A percentile compares a stretch with the other conserved stretches of the same genome.
Conservation (phyloP, 2,797 vertebrate species). For the Eospalax fontanierii region DNA sequence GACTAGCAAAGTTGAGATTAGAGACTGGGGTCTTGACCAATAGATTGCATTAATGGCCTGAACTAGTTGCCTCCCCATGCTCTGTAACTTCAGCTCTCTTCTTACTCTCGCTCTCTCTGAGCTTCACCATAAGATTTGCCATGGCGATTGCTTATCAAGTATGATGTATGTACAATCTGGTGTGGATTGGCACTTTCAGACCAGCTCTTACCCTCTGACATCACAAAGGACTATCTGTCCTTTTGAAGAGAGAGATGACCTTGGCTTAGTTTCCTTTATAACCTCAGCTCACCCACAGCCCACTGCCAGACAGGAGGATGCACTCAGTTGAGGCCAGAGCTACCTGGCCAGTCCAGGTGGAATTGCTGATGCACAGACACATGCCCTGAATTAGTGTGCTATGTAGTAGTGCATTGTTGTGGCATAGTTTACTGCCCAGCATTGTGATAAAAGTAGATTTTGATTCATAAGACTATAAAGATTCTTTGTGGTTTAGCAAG, state of each 20-base stretch:
- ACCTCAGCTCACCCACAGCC: neutral
- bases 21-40: neutral
- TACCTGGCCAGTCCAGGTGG: neutral
- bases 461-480: neutral
- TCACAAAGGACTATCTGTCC: neutral
- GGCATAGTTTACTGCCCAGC: neutral
- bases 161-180: neutral
- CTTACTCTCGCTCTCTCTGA: neutral
- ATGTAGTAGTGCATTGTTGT: neutral
- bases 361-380: neutral
- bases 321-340: neutral
- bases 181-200: too few relatives aligned
- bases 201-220: neutral
- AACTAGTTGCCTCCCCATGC: neutral
- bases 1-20: neutral
- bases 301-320: neutral
- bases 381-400: neutral
- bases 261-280: neutral
- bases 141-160: neutral
- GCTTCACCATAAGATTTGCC: neutral
- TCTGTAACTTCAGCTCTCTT: neutral
- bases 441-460: neutral
- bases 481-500: constrained; percentile 37
- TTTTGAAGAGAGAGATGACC: neutral
- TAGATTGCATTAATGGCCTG: neutral